Evolutionary conservation across 1,140 invertebrate species (phyloP).

Genomic region (Anthonomus grandis): DNA sequence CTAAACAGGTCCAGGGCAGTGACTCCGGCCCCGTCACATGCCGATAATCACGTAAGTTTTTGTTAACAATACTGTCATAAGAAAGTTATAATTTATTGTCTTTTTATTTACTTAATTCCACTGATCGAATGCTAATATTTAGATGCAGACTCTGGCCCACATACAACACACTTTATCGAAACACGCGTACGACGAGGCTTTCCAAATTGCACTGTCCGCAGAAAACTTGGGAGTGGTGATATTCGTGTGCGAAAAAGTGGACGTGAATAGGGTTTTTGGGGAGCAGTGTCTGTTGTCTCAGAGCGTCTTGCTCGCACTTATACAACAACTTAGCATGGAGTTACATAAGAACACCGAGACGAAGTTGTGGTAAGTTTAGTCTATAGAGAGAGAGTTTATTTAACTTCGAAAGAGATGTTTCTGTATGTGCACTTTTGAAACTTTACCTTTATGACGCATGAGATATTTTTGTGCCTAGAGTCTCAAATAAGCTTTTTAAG

Average conservation of each 20-base stretch:
- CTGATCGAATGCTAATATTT: conserved; percentile 24
- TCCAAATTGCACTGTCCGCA: conserved; percentile 83
- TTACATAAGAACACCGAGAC: conserved; percentile 79
- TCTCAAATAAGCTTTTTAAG: too few relatives aligned
- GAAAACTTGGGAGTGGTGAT: conserved; percentile 82
- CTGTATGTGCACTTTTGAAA: too few relatives aligned
- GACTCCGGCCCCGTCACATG: conserved; percentile 59
- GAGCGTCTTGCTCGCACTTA: conserved; percentile 83
- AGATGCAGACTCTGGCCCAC: conserved; percentile 57
- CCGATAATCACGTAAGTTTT: conserved; percentile 56
- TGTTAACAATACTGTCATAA: neutral
- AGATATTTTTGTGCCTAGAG: too few relatives aligned
- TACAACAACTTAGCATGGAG: conserved; percentile 89
- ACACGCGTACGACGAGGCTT: conserved; percentile 79
- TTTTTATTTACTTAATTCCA: conserved; percentile 2
- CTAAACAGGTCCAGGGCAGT: conserved; percentile 63
- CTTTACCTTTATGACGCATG: too few relatives aligned
- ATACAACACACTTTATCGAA: conserved; percentile 69
- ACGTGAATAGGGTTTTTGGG: conserved; percentile 72
- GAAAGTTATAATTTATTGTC: neutral
- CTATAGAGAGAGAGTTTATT: neutral
- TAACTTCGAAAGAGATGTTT: too few relatives aligned
- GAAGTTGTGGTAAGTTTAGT: conserved; percentile 71
- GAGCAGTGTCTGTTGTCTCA: conserved; percentile 70
- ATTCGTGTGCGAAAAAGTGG: conserved; percentile 77